phyloP scores from a whole-genome alignment of 2,888 invertebrate species.

The Anticlea derivata region DNA sequence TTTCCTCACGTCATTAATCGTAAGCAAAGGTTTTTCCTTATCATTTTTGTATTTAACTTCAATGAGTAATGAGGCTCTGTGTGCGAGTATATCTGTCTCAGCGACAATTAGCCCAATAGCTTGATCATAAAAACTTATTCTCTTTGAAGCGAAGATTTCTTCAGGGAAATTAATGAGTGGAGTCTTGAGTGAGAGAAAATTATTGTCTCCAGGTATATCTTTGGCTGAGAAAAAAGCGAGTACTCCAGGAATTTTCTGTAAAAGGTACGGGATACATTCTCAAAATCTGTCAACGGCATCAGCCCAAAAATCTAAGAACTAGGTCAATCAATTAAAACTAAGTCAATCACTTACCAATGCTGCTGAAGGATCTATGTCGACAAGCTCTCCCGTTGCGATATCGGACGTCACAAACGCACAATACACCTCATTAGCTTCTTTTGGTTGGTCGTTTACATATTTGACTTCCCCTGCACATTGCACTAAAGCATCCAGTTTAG shows the following conservation, averaged over 20 bases:
- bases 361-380: slow-evolving; percentile 83
- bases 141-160: slow-evolving; percentile 77
- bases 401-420: slow-evolving; percentile 86
- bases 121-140: slow-evolving; percentile 86
- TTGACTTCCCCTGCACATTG: slow-evolving; percentile 87
- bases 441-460: slow-evolving; percentile 64
- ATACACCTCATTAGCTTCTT: slow-evolving; percentile 85
- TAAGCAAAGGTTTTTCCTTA: slow-evolving; percentile 56
- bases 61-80: slow-evolving; percentile 83
- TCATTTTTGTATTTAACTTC: slow-evolving; percentile 80
- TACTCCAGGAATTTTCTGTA: slow-evolving; percentile 86
- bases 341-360: slow-evolving; percentile 81
- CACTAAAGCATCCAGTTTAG: slow-evolving; percentile 85
- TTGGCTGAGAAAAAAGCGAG: slow-evolving; percentile 85
- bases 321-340: not conserved
- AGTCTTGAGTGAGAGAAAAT: slow-evolving; percentile 51
- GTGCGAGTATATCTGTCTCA: slow-evolving; percentile 79
- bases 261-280: too few relatives aligned
- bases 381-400: slow-evolving; percentile 82
- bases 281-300: too few relatives aligned
- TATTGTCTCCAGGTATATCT: slow-evolving; percentile 88
- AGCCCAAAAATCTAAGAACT: too few relatives aligned
- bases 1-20: slow-evolving; percentile 54
- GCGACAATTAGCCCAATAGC: slow-evolving; percentile 88
- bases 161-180: slow-evolving; percentile 49